Evolutionary conservation across 2,113 vertebrate species (phyloP).

Genomic region (Melanerpes formicivorus): DNA sequence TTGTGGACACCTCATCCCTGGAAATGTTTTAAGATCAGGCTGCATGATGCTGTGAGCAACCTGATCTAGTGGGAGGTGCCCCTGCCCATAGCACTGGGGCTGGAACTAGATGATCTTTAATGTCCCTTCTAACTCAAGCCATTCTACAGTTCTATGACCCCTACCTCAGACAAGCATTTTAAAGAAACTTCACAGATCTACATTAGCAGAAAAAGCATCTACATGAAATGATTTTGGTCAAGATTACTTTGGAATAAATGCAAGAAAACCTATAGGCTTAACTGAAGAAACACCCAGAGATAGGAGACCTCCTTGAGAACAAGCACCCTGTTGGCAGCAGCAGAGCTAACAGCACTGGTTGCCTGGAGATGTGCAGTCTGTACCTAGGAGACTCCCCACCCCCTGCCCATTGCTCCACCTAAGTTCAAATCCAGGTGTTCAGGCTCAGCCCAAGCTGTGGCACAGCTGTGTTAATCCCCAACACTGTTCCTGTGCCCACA

Average conservation of each 20-base stretch:
- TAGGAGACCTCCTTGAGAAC: accelerated
- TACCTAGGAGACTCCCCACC: neutral
- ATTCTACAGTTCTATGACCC: too few species aligned
- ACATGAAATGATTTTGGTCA: neutral
- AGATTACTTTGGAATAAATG: neutral
- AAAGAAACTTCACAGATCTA: neutral
- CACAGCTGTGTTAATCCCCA: neutral
- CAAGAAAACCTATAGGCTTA: neutral
- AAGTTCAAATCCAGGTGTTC: neutral
- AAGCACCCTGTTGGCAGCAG: neutral
- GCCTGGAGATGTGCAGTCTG: too few species aligned
- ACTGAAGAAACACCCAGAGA: neutral
- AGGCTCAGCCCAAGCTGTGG: neutral
- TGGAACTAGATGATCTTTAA: too few species aligned
- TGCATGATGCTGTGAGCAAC: too few species aligned
- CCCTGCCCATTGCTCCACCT: neutral
- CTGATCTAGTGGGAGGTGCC: too few species aligned
- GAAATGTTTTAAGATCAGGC: too few species aligned
- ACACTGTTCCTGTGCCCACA: accelerated
- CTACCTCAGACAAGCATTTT: neutral
- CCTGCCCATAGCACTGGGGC: too few species aligned
- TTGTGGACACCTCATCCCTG: too few species aligned
- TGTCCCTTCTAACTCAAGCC: too few species aligned
- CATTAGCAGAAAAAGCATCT: neutral
- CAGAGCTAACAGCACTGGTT: neutral